These are phyloP conservation scores for Sinodicranocentrus sp. DNA, from an alignment of 2,888 invertebrate genomes.

Conservation along the genomic window DNA sequence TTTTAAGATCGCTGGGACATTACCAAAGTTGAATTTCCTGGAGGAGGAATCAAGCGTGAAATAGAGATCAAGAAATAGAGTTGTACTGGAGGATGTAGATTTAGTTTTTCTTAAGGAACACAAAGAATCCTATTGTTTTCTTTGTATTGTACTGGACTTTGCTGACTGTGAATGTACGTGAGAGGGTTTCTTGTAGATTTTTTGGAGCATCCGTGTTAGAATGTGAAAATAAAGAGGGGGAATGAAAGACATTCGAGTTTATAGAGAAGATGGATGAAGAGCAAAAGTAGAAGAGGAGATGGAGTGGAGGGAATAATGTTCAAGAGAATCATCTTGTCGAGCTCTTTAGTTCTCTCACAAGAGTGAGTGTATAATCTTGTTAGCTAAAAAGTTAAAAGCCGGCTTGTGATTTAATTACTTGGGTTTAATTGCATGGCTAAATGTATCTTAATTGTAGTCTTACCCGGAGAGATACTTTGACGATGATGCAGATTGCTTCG, in stretches of 20 bases:
- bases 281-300: background rate
- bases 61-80: too few relatives aligned
- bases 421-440: conserved; percentile 76
- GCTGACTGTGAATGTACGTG: too few relatives aligned
- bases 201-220: too few relatives aligned
- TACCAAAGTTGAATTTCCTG: too few relatives aligned
- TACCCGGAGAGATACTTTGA: conserved; percentile 62
- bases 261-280: background rate
- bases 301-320: background rate
- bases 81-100: too few relatives aligned
- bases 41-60: too few relatives aligned
- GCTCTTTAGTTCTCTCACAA: conserved; percentile 2
- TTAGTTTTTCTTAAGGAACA: too few relatives aligned
- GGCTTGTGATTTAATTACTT: conserved; percentile 75
- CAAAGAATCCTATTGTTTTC: too few relatives aligned
- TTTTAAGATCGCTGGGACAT: background rate
- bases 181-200: too few relatives aligned
- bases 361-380: conserved; percentile 72
- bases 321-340: background rate
- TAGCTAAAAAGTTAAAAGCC: conserved; percentile 74
- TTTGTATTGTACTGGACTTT: too few relatives aligned
- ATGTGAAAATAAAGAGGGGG: too few relatives aligned
- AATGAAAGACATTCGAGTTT: background rate
- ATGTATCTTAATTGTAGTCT: conserved; percentile 76
- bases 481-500: background rate